These are phyloP conservation scores for Himalopsyche anomala DNA, from an alignment of 2,888 invertebrate genomes.

Conservation along the genomic window DNA sequence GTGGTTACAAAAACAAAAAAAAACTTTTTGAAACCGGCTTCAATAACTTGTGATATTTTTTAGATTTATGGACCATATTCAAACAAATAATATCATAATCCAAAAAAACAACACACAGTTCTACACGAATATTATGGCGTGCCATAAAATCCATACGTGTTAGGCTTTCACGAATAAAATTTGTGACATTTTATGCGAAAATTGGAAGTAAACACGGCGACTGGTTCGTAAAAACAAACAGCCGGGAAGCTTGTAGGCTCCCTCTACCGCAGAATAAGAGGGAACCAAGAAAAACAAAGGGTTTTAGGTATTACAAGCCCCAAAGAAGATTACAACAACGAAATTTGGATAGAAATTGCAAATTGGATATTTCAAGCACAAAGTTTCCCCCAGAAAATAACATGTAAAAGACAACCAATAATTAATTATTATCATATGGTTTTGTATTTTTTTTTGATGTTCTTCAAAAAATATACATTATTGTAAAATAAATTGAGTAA, in stretches of 20 bases:
- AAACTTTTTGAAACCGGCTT: no score
- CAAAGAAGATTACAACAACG: slow-evolving; percentile 40
- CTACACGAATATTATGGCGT: not conserved
- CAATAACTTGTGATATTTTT: not conserved
- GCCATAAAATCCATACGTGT: slow-evolving; percentile 27
- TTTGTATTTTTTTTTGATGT: no score
- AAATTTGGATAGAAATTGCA: slow-evolving; percentile 47
- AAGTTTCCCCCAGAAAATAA: slow-evolving; percentile 1
- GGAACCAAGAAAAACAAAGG: slow-evolving; percentile 45
- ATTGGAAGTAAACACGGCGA: slow-evolving; percentile 45
- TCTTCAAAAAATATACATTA: no score
- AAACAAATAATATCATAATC: slow-evolving; percentile 37
- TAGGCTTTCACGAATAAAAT: slow-evolving; percentile 45
- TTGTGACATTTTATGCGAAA: slow-evolving; percentile 45
- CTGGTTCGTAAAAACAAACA: slow-evolving; percentile 47
- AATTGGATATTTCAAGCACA: slow-evolving; percentile 29
- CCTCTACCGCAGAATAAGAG: slow-evolving; percentile 44
- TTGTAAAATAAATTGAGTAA: no score
- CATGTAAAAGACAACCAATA: slow-evolving; percentile 28
- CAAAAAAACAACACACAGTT: not conserved
- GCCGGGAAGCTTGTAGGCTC: slow-evolving; percentile 1
- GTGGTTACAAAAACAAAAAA: no score
- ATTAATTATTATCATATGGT: not conserved
- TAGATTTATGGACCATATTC: not conserved
- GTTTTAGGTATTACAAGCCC: slow-evolving; percentile 28